A percentile compares a stretch with the other conserved stretches of the same genome.
Conservation (phyloP, 1,140 invertebrate genomes). For the Diabrotica virgifera region DNA sequence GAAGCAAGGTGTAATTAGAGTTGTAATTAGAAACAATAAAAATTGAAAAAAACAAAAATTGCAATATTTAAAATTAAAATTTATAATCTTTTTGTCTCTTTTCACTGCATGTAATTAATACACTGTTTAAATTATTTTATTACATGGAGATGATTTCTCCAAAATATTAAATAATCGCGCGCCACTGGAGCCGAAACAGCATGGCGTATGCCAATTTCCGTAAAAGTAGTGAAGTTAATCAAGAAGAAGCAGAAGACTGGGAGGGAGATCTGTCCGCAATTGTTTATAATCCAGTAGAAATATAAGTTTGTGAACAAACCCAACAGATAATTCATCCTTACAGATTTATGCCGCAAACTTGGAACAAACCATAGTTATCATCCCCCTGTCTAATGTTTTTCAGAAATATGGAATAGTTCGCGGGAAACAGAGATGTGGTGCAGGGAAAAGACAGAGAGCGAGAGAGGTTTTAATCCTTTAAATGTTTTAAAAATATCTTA, state of each 20-base stretch:
- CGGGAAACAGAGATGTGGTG: background rate
- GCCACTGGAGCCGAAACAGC: background rate
- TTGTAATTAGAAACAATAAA: too few species aligned
- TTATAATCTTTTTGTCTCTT: too few species aligned
- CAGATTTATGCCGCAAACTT: constrained; percentile 13
- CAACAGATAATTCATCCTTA: constrained; percentile 14
- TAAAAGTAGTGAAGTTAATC: constrained; percentile 14
- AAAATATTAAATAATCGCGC: background rate
- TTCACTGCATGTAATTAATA: too few species aligned
- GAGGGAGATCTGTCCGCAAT: constrained; percentile 9
- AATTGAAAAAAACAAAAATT: too few species aligned
- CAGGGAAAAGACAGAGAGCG: too few species aligned
- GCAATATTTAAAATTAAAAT: too few species aligned
- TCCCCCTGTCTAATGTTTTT: constrained; percentile 3
- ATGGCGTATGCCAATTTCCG: constrained; percentile 6
- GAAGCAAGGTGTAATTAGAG: too few species aligned
- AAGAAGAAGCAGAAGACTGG: constrained; percentile 6
- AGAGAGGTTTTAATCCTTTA: too few species aligned
- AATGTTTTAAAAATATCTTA: too few species aligned
- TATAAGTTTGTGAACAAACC: constrained; percentile 13
- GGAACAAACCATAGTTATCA: constrained; percentile 11
- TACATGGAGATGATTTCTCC: too few species aligned
- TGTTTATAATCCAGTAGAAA: constrained; percentile 16
- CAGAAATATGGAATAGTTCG: constrained; percentile 4
- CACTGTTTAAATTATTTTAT: too few species aligned